Evolutionary conservation across 2,888 invertebrate genomes (phyloP).

Genomic region (Acanthosepion lycidas): DNA sequence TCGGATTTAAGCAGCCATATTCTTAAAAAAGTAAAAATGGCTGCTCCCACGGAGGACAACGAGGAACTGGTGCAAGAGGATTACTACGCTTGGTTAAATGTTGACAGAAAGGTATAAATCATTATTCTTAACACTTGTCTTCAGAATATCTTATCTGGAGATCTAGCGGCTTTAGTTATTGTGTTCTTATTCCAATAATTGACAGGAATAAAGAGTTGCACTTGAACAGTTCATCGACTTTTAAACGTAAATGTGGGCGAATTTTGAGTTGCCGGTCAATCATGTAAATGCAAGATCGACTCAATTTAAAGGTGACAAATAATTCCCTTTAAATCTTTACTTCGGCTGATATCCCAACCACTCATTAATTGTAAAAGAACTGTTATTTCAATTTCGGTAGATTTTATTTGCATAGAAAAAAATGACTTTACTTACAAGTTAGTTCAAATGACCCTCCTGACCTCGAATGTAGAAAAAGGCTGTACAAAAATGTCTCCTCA

Average conservation of each 20-base stretch:
- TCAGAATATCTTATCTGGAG: background rate
- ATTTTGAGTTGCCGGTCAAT: background rate
- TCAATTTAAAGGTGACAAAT: background rate
- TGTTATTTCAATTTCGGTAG: background rate
- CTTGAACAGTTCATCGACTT: background rate
- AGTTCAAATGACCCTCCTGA: constrained; percentile 23
- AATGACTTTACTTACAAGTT: background rate
- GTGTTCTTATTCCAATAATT: background rate
- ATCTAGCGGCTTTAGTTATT: background rate
- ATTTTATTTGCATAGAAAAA: background rate
- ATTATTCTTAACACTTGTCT: background rate
- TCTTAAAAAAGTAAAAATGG: constrained; percentile 39
- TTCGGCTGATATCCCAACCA: background rate
- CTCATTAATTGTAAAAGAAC: background rate
- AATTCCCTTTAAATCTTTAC: background rate
- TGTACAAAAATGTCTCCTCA: background rate
- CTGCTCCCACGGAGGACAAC: constrained; percentile 47
- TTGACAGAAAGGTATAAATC: constrained; percentile 38
- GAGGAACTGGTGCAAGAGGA: constrained; percentile 45
- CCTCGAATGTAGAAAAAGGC: background rate
- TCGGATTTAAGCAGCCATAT: constrained; percentile 37
- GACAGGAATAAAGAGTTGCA: background rate
- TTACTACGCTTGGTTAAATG: constrained; percentile 46
- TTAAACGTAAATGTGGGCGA: background rate
- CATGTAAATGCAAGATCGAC: background rate